phyloP scores from a whole-genome alignment of 2,888 invertebrate species.

The Bedellia somnulentella region DNA sequence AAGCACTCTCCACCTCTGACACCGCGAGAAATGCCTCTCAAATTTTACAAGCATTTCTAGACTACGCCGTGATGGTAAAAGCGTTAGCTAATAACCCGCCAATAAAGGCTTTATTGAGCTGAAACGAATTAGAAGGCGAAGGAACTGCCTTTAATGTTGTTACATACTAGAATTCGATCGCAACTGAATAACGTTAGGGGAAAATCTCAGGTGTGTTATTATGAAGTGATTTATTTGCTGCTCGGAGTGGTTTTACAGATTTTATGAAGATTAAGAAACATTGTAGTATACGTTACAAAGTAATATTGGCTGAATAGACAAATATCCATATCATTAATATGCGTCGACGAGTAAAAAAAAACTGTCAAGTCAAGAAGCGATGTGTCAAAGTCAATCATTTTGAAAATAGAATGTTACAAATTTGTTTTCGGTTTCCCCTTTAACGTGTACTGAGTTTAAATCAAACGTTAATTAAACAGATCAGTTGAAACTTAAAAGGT shows the following conservation, averaged over 20 bases:
- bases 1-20: not conserved
- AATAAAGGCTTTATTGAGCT: conserved; percentile 27
- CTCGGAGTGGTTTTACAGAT: too few relatives aligned
- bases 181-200: not conserved
- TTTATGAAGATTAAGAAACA: too few relatives aligned
- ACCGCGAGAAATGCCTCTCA: not conserved
- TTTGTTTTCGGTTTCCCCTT: too few relatives aligned
- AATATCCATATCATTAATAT: too few relatives aligned
- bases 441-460: too few relatives aligned
- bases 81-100: conserved; percentile 15
- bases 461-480: conserved; percentile 8
- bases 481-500: conserved; percentile 6
- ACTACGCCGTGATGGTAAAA: too few relatives aligned
- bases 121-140: conserved; percentile 21
- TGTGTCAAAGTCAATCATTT: too few relatives aligned
- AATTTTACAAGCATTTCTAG: not conserved
- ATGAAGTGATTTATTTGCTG: conserved; percentile 5
- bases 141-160: conserved; percentile 21
- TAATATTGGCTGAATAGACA: too few relatives aligned
- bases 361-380: too few relatives aligned
- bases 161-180: conserved; percentile 12
- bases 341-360: too few relatives aligned
- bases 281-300: too few relatives aligned
- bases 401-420: too few relatives aligned
- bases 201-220: conserved; percentile 8